Conservation (phyloP, 2,888 invertebrate species). For the Spilarctia lutea region DNA sequence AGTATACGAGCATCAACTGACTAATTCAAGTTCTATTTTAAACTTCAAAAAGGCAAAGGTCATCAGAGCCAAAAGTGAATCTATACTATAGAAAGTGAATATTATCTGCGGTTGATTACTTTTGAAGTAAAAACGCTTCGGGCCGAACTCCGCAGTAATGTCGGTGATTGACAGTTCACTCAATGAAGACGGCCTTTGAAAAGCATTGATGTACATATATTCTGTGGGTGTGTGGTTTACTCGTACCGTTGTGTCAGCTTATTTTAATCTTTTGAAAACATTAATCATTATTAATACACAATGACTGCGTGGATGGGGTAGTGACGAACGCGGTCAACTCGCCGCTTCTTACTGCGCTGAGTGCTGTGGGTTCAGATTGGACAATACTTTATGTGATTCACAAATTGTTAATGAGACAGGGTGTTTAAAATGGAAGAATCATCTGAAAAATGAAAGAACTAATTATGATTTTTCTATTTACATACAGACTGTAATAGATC, state of each 20-base stretch:
- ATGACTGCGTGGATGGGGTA: not conserved
- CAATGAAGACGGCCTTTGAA: not conserved
- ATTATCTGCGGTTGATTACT: not conserved
- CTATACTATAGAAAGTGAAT: constrained; percentile 6
- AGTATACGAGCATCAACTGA: not conserved
- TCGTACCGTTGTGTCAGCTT: not conserved
- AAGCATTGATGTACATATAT: not conserved
- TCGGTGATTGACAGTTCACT: not conserved
- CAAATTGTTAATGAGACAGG: no score
- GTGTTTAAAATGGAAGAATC: no score
- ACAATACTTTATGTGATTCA: no score
- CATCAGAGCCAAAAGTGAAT: not conserved
- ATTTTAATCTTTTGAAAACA: not conserved
- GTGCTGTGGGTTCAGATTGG: no score
- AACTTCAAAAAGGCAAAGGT: not conserved
- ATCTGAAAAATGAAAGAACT: no score
- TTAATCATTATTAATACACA: not conserved
- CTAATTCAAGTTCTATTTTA: not conserved
- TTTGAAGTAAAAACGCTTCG: not conserved
- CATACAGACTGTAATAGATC: no score
- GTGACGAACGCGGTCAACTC: no score
- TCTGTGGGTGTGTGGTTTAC: not conserved
- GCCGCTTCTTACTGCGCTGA: no score
- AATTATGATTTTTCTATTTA: no score
- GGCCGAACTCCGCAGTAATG: not conserved